Evolutionary conservation across 2,888 invertebrate species (phyloP).

Genomic region (Polyommatus icarus): DNA sequence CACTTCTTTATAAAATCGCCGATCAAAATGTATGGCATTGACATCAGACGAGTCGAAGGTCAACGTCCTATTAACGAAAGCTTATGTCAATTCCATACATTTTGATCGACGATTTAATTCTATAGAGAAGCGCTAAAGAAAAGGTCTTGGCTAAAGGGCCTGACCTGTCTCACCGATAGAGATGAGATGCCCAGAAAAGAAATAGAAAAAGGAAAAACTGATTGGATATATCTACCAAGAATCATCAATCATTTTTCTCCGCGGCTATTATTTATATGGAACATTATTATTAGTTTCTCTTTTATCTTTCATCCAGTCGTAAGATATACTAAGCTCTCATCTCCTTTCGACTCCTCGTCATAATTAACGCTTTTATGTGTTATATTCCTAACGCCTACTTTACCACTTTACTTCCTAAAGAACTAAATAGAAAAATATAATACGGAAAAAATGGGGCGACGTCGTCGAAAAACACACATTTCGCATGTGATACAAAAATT

Average conservation of each 20-base stretch:
- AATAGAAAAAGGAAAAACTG: conserved; percentile 18
- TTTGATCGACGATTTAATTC: no score
- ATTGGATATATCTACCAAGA: conserved; percentile 17
- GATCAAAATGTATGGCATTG: no score
- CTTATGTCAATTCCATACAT: no score
- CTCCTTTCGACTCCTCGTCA: neutral
- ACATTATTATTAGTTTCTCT: conserved; percentile 7
- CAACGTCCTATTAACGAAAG: no score
- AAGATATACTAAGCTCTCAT: neutral
- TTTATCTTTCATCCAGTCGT: neutral
- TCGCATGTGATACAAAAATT: conserved; percentile 4
- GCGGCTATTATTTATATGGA: conserved; percentile 1
- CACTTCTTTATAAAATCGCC: no score
- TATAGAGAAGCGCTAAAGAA: no score
- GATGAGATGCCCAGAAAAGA: neutral
- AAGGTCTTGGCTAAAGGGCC: conserved; percentile 28
- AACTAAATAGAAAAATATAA: neutral
- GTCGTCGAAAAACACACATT: neutral
- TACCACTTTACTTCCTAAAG: neutral
- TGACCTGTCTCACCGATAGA: conserved; percentile 43
- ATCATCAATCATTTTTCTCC: neutral
- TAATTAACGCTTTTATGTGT: neutral
- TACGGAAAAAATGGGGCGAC: neutral
- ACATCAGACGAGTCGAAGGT: no score
- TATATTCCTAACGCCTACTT: neutral